Evolutionary conservation across 2,797 vertebrate species (phyloP).

Genomic region (Tolypeutes matacus): DNA sequence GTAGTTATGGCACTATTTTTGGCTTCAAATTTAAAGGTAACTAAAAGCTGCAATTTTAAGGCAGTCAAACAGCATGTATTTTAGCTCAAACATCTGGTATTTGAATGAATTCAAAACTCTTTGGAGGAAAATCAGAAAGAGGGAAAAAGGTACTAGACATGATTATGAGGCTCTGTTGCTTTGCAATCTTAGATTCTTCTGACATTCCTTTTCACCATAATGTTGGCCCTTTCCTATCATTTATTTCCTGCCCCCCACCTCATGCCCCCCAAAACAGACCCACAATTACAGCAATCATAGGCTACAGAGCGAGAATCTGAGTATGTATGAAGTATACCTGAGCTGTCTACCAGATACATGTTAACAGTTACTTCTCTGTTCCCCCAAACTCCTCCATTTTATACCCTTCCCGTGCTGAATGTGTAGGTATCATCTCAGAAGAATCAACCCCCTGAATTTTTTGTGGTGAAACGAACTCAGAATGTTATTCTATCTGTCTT

Average conservation of each 20-base stretch:
- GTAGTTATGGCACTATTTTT: conserved; percentile 79
- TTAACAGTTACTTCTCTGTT: neutral
- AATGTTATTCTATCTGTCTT: neutral
- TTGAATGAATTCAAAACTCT: conserved; percentile 56
- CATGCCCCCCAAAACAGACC: neutral
- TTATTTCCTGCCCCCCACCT: neutral
- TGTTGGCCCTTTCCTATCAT: conserved; percentile 11
- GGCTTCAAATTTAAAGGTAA: conserved; percentile 82
- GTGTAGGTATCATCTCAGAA: neutral
- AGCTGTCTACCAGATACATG: neutral
- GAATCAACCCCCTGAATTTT: neutral
- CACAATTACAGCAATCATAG: conserved; percentile 30
- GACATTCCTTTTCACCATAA: neutral
- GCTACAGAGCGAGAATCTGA: neutral
- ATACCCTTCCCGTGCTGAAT: neutral
- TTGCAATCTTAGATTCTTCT: neutral
- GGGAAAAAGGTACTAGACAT: neutral
- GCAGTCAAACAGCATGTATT: conserved; percentile 71
- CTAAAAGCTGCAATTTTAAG: conserved; percentile 74
- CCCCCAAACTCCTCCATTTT: neutral
- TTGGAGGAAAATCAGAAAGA: conserved; percentile 16
- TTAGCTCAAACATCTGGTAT: conserved; percentile 76
- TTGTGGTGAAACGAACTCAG: neutral
- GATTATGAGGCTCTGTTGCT: neutral
- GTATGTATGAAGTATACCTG: neutral